Conservation (phyloP, 2,797 vertebrate genomes). For the Scomberomorus guttatus region DNA sequence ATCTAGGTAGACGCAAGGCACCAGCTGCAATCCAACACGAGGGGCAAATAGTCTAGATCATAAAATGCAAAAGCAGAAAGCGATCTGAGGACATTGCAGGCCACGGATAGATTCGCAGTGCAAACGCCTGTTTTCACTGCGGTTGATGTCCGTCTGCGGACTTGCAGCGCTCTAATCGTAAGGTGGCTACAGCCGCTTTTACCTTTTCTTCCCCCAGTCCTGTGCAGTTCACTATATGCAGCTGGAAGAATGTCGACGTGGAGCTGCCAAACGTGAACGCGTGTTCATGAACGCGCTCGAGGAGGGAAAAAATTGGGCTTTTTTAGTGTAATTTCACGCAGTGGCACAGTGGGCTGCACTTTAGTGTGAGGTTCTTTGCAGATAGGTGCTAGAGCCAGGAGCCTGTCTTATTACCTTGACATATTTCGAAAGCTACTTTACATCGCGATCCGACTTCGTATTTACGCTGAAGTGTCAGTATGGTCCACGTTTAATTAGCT, state of each 20-base stretch:
- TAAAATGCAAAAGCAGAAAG: conserved; percentile 71
- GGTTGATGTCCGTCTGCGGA: conserved; percentile 71
- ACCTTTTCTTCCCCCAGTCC: conserved; percentile 77
- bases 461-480: conserved; percentile 60
- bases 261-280: conserved; percentile 93
- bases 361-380: conserved; percentile 77
- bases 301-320: conserved; percentile 47
- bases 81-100: conserved; percentile 62
- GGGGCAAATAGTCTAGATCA: conserved; percentile 73
- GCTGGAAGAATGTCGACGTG: conserved; percentile 94
- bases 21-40: conserved; percentile 85
- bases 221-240: conserved; percentile 86
- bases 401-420: conserved; percentile 50
- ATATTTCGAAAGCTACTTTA: conserved; percentile 63
- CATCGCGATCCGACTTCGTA: conserved; percentile 44
- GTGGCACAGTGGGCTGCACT: conserved; percentile 75
- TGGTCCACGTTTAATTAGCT: conserved; percentile 17
- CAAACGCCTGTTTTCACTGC: conserved; percentile 64
- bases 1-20: conserved; percentile 76
- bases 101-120: conserved; percentile 48
- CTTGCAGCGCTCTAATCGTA: conserved; percentile 74
- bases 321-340: conserved; percentile 83
- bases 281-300: conserved; percentile 86
- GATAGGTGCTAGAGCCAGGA: conserved; percentile 68
- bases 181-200: conserved; percentile 77